Evolutionary conservation across 2,797 vertebrate species (phyloP), one percentile per base, ranked within the genome.

Genomic region (Odontamblyopus rebecca): DNA sequence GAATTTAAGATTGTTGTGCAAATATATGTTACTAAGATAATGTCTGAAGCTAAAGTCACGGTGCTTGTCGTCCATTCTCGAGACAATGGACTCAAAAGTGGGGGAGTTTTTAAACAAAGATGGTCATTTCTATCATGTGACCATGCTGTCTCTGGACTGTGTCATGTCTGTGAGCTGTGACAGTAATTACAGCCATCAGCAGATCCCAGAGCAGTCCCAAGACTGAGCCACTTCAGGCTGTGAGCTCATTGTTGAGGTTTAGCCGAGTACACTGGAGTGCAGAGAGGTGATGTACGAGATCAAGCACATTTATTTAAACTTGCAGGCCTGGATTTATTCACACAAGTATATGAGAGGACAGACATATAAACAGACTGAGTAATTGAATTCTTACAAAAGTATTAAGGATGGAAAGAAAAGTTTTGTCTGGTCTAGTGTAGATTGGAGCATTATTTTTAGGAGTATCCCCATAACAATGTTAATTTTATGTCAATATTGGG

Each of bases 181-280:
- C 96, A 96, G 95, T 97, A 97, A 98, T 98, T 98, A 96, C 88
- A 96, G 95, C 94, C 95, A 96, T 98, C 95, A 95, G 96, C 95
- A 96, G 79, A 84, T 90, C 93, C 92, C 91, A 91, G 85, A 92
- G 88, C 72, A 26, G 26, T 59, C 1, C 85, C 89, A 93, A 94
- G 94, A 88, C 95, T 94, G 94, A 90, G 93, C 93, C 93, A 94
- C 93, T 89, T 95, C 94, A 93, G 88, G 90, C 74, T 63, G 81
- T 98, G 95, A 97, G 95, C 96, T 96, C 95, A 96, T 85, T 77
- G 76, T 75, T 86, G 70, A 90, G 93, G 95, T 96, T 97, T 19
- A n/a, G 61, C 35, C 30, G 61, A 38, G 95, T 96, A 89, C 91
- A 89, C 91, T 95, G 92, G 96, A 95, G 94, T 95, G 95, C 95